Base-by-base conservation (phyloP, 2,113 vertebrate genomes). In the Dinomys branickii region DNA sequence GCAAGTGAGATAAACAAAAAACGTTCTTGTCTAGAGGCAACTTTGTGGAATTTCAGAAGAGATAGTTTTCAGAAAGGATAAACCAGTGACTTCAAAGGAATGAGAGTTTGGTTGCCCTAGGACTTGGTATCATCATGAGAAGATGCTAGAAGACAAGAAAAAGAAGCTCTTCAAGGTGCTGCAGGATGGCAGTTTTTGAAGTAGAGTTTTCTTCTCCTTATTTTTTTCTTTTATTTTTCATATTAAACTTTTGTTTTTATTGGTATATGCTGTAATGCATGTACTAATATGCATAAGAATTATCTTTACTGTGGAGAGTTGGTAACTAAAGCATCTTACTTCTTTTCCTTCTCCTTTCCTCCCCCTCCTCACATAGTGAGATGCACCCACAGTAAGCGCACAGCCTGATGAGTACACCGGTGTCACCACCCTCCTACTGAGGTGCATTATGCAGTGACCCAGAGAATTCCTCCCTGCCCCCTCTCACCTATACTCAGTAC, bases 21-120 rank as follows among this genome's bases (percentile, higher is more conserved):
- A 44, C 6, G 77, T 91, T 92, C 56, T 30, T 87, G 50, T 24
- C 26, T 59, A 38, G 82, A 91, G 63, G 33, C 6, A 92, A n/a
- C 28, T 50, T 90, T 67, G 14, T 47, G 38, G 38, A 94, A 92
- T 94, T 94, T 90, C 63, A 78, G 65, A 83, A 63, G 13, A 77
- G 59, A 50, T 65, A 80, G 56, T 59, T 77, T 94, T 61, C 69
- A 83, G 44, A 81, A 35, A 87, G 26, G n/a, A 91, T 84, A 81
- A 61, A 85, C 33, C 41, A 17, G n/a, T n/a, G n/a, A n/a, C n/a
- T n/a, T n/a, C n/a, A n/a, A n/a, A n/a, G 38, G 56, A 78, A 35
- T 52, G 54, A 88, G 33, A 94, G 90, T 88, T n/a, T 71, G 77
- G 69, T 5, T 47, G 28, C n/a, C 24, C 35, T 13, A 90, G 92